Evolutionary conservation across 2,113 vertebrate species (phyloP), one percentile per base, ranked within the genome.

Genomic region (Etheostoma spectabile): DNA sequence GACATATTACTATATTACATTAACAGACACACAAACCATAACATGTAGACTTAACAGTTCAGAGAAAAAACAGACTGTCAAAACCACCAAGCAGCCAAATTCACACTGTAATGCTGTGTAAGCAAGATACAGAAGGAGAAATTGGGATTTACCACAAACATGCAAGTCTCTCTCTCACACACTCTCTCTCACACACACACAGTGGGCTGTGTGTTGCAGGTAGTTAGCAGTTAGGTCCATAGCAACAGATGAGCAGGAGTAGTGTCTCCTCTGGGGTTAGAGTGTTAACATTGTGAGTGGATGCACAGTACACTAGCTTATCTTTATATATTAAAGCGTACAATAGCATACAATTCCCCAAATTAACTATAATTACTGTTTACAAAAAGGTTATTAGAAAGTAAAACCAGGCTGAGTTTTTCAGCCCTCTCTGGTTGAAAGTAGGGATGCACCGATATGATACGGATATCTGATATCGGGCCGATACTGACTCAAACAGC

Each of bases 171-270:
- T 38, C 51, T 22, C 64, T n/a, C 48, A 8, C 65, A 4, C 62
- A 24, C n/a, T 38, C 71, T 3, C 30, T 3, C 30, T 3, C 38
- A 75, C 70, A 48, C 72, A 52, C 67, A 76, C 19, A 66, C 74
- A 65, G 86, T 91, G 85, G 91, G 93, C 92, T 81, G 84, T 45
- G 76, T 62, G 70, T 93, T 90, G 74, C 66, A 71, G 62, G 82
- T 45, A 61, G 86, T 85, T 71, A 87, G 91, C 76, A 60, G 86
- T 88, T 90, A 90, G 89, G 62, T 80, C 82, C 74, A 61, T 62
- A 71, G 66, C 90, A 91, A 67, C 83, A 88, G 82, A 87, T 78
- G 76, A 89, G 70, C 69, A 86, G 48, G 89, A 91, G 74, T 82
- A 89, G 77, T 14, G 8, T 70, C 61, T 92, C 77, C 79, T 75